Evolutionary conservation across 2,113 vertebrate genomes (phyloP), one percentile per base, ranked within the genome.

Genomic region (Podarcis muralis): DNA sequence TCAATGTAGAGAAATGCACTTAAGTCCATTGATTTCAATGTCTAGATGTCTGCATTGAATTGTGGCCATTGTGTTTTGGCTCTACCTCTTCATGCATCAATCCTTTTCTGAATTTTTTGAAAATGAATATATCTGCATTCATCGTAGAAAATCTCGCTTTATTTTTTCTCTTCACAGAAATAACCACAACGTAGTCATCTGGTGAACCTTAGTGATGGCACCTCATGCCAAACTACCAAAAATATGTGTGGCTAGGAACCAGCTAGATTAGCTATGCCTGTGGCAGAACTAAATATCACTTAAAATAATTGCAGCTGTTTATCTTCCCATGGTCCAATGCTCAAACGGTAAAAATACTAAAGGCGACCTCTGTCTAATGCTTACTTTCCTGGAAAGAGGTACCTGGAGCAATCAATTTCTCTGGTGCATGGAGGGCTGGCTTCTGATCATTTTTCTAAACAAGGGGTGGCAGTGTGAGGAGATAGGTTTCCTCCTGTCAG

Each of bases 401-500:
- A 95, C 96, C 92, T 85, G 92, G 92, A 88, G 72, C 72, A 84
- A 91, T 65, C 59, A 95, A 82, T 85, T 90, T 77, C 87, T 92
- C 89, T 1, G 1, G 62, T 48, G 43, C 48, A 86, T 25, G 88
- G 48, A 88, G 87, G 78, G 78, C 48, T 89, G 69, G 35, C 76
- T 62, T 84, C 87, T 57, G 37, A 78, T 87, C 89, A 85, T 90
- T 91, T 91, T 77, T 92, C 83, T 92, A 92, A 69, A 87, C 81
- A 88, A 93, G 80, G 65, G 66, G 35, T 82, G 18, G 59, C 4
- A 9, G 68, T 80, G 74, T 80, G 74, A 89, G 94, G 95, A 79
- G 91, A 91, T 77, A 91, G 90, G 90, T 93, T 96, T 97, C 94
- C 92, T 95, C 87, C 91, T 89, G 89, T 88, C 0, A 1, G 75